Base-by-base conservation (phyloP, 1,140 invertebrate genomes). In the Caerostris darwini region DNA sequence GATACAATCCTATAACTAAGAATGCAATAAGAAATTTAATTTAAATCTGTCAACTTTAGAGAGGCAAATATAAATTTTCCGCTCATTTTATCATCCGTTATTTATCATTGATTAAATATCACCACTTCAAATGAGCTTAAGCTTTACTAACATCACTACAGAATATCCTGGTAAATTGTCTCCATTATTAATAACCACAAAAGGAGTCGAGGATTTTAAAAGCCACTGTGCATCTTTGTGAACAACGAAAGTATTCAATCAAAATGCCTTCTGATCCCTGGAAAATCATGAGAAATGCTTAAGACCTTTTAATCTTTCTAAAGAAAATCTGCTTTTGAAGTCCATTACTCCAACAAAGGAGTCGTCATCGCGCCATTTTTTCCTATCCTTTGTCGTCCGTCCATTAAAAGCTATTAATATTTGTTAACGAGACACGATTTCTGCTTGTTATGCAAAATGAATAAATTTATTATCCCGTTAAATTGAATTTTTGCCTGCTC, bases 391-490 rank as follows among this genome's bases (percentile, higher is more conserved):
- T n/a, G n/a, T n/a, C 14, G 54, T 90, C 54, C 19, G 53, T 87
- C 34, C 34, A 92, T 92, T 92, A 53, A 85, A 54, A 85, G 50
- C 81, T 85, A 92, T 92, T 92, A 92, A 92, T 83, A 92, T 92
- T 85, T 67, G 59, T 92, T 92, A 92, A 92, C 54, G 50, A 92
- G 77, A 67, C 90, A 83, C 61, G 90, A 85, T 85, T 92, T 85
- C 58, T 85, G 58, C 61, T 92, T 92, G 57, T 85, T 67, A 67
- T 85, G 57, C 50, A 85, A 92, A 92, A 92, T 92, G 81, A n/a
- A 64, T 92, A 92, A 92, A 92, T 92, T 92, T 85, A 85, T 92
- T 85, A 92, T 54, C 58, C 53, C 5, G 69, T 71, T 91, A 71
- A 90, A 90, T 90, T 90, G 88, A 90, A 90, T 90, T 88, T 90